phyloP scores from a whole-genome alignment of 2,113 vertebrate genomes.

The Athene cunicularia region DNA sequence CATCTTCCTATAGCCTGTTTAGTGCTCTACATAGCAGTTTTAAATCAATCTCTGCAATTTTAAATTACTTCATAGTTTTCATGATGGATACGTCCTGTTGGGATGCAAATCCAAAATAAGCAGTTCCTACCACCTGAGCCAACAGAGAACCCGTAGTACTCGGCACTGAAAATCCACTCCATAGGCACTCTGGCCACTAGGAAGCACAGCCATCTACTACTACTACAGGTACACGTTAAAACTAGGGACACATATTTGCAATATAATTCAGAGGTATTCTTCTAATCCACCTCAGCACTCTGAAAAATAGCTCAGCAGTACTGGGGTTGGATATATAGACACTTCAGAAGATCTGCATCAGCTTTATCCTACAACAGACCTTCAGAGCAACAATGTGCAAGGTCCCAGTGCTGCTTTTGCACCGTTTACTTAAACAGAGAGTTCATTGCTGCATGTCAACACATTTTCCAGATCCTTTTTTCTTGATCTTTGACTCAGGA shows the following conservation, averaged over 20 bases:
- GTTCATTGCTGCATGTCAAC: not conserved
- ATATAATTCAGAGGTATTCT: not conserved
- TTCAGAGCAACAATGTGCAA: not conserved
- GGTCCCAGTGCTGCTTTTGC: not conserved
- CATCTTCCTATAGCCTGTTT: not conserved
- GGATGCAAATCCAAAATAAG: not conserved
- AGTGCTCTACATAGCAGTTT: not conserved
- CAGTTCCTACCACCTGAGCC: not conserved
- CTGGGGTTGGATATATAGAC: not conserved
- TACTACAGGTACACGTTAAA: not conserved
- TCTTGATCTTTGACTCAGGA: not conserved
- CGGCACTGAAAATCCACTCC: not conserved
- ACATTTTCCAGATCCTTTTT: not conserved
- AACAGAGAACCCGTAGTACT: not conserved
- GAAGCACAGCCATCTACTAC: not conserved
- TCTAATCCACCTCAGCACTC: not conserved
- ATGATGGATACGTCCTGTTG: not conserved
- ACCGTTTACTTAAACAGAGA: not conserved
- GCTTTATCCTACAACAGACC: not conserved
- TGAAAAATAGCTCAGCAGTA: not conserved
- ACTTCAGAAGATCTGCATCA: not conserved
- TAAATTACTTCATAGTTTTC: not conserved
- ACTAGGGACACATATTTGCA: not conserved
- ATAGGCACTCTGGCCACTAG: not conserved
- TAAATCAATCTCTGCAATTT: not conserved